Evolutionary conservation across 2,113 vertebrate genomes (phyloP).

Genomic region (Aspiorhynchus laticeps): DNA sequence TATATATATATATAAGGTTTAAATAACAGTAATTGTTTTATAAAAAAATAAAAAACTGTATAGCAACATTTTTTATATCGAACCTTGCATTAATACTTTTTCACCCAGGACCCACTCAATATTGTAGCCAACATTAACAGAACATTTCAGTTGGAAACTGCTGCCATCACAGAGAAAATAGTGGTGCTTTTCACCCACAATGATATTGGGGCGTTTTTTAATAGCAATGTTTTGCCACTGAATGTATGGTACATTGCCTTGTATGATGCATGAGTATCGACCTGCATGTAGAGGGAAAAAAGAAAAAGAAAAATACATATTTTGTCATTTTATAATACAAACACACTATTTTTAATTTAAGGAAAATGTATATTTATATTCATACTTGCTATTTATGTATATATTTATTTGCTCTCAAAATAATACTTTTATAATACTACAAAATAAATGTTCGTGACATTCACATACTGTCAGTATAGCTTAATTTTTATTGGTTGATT

Average conservation of each 20-base stretch:
- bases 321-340: not conserved
- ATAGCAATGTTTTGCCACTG: slow-evolving; percentile 58
- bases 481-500: not conserved
- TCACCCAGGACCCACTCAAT: not conserved
- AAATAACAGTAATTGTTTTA: not conserved
- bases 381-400: not conserved
- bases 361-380: not conserved
- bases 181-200: not conserved
- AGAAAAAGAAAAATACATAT: not conserved
- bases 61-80: not conserved
- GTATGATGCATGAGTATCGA: slow-evolving; percentile 59
- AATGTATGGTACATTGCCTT: not conserved
- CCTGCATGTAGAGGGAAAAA: slow-evolving; percentile 56
- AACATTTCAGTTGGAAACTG: not conserved
- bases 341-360: not conserved
- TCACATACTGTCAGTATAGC: slow-evolving; percentile 59
- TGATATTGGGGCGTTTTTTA: slow-evolving; percentile 56
- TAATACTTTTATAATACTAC: not conserved
- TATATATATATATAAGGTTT: not conserved
- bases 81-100: not conserved
- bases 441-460: slow-evolving; percentile 16
- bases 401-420: not conserved
- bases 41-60: too few species aligned
- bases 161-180: not conserved
- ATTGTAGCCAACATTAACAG: not conserved